Percentiles rank a stretch among this genome's conserved stretches.
These are phyloP conservation scores for Tricholaema leucomelas DNA, from an alignment of 2,113 vertebrate species.

Conservation along the genomic window DNA sequence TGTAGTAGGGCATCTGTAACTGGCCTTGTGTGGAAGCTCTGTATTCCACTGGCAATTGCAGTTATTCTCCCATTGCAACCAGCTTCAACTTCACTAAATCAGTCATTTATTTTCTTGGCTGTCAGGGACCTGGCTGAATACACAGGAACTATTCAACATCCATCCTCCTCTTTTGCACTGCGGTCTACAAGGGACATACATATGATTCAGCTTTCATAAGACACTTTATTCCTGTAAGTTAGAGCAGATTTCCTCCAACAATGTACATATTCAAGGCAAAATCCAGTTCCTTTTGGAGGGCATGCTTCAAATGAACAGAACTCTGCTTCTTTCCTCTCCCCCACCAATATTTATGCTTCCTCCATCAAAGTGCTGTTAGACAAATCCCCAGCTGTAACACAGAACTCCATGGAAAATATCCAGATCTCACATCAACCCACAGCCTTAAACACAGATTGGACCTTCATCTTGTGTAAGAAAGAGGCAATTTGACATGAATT, in stretches of 20 bases:
- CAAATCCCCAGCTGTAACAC: background rate
- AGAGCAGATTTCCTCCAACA: background rate
- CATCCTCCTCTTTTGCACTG: background rate
- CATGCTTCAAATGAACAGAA: background rate
- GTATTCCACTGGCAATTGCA: slow-evolving; percentile 16
- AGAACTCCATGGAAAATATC: background rate
- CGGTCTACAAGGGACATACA: background rate
- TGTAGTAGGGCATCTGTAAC: background rate
- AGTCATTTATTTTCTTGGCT: slow-evolving; percentile 43
- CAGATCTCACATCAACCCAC: background rate
- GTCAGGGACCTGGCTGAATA: background rate
- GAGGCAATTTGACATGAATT: background rate
- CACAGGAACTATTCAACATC: background rate
- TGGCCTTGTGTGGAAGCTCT: slow-evolving; percentile 23
- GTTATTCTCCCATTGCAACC: background rate
- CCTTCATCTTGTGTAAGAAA: background rate
- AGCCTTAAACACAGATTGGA: background rate
- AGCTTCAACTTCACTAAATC: slow-evolving; percentile 15
- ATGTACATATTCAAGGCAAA: slow-evolving; percentile 1
- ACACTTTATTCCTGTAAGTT: background rate
- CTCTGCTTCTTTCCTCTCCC: background rate
- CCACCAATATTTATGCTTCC: background rate
- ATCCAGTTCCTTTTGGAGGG: background rate
- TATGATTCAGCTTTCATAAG: background rate
- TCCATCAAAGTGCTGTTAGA: background rate